Percentiles rank a stretch among this genome's conserved stretches.
phyloP scores from a whole-genome alignment of 2,888 invertebrate species.

The Dynastes tityus region DNA sequence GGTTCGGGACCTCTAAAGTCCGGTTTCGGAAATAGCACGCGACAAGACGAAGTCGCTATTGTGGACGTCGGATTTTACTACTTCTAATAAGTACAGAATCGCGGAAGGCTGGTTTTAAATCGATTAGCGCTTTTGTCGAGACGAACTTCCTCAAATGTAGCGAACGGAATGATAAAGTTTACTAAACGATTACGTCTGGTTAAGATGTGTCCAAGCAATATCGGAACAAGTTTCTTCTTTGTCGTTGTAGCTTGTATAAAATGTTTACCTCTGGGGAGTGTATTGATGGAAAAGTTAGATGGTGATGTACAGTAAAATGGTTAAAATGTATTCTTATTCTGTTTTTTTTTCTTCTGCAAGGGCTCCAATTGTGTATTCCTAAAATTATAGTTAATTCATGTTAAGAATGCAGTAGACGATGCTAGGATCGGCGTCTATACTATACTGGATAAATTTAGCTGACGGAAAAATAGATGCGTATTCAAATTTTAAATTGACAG shows the following conservation, averaged over 20 bases:
- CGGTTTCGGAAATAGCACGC: conserved; percentile 16
- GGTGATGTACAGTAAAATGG: too few species aligned
- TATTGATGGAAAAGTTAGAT: conserved; percentile 21
- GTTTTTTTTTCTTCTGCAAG: too few species aligned
- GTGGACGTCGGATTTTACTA: conserved; percentile 22
- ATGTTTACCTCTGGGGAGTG: not conserved
- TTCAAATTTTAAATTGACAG: too few species aligned
- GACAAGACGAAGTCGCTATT: conserved; percentile 28
- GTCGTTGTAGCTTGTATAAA: not conserved
- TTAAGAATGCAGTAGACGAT: too few species aligned
- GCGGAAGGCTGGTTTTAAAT: conserved; percentile 30
- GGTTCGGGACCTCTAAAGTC: conserved; percentile 16
- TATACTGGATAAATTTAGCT: too few species aligned
- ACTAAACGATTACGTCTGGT: not conserved
- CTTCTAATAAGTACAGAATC: not conserved
- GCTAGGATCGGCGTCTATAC: too few species aligned
- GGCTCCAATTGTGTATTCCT: too few species aligned
- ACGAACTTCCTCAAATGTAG: not conserved
- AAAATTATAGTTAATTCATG: too few species aligned
- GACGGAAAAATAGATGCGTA: too few species aligned
- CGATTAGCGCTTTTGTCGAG: conserved; percentile 32
- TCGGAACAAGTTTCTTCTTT: conserved; percentile 5
- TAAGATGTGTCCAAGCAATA: not conserved
- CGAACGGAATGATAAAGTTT: conserved; percentile 26
- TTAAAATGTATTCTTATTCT: too few species aligned